Percentiles rank a stretch among this genome's conserved stretches.
These are phyloP conservation scores for Sebastes minor DNA, from an alignment of 2,797 vertebrate genomes.

Conservation along the genomic window DNA sequence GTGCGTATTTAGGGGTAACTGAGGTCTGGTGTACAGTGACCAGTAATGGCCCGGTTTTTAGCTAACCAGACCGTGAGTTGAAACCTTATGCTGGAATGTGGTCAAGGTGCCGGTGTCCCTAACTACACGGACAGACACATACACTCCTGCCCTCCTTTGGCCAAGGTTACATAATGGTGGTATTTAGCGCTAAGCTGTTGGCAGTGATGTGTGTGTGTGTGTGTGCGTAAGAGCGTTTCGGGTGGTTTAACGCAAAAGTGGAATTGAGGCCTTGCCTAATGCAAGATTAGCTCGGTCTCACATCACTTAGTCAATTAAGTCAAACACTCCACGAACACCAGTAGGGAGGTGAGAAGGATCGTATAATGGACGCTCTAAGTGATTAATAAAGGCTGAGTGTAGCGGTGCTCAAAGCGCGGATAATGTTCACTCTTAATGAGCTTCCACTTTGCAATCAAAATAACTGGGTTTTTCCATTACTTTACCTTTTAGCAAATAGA, in stretches of 20 bases:
- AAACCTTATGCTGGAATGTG: slow-evolving; percentile 75
- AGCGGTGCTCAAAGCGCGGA: slow-evolving; percentile 6
- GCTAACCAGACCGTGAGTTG: slow-evolving; percentile 58
- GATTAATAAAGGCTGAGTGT: slow-evolving; percentile 32
- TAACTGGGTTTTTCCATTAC: neutral
- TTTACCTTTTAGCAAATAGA: neutral
- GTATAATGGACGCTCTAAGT: slow-evolving; percentile 38
- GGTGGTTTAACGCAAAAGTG: slow-evolving; percentile 52
- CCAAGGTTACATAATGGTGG: slow-evolving; percentile 53
- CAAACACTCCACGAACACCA: slow-evolving; percentile 6
- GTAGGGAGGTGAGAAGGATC: slow-evolving; percentile 38
- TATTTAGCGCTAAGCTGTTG: slow-evolving; percentile 72
- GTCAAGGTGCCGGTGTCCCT: slow-evolving; percentile 51
- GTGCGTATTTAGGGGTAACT: slow-evolving; percentile 56
- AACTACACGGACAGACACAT: neutral
- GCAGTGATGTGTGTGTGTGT: slow-evolving; percentile 23
- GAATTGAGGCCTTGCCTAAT: slow-evolving; percentile 36
- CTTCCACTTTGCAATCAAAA: neutral
- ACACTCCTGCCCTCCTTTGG: neutral
- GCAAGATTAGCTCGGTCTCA: slow-evolving; percentile 42
- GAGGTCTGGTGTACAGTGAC: slow-evolving; percentile 71
- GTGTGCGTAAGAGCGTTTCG: slow-evolving; percentile 25
- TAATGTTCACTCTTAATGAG: slow-evolving; percentile 23
- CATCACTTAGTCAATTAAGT: slow-evolving; percentile 54
- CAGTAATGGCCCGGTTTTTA: slow-evolving; percentile 75